A percentile compares a stretch with the other conserved stretches of the same genome.
Evolutionary conservation across 2,113 vertebrate species (phyloP).

Genomic region (Nerophis lumbriciformis): DNA sequence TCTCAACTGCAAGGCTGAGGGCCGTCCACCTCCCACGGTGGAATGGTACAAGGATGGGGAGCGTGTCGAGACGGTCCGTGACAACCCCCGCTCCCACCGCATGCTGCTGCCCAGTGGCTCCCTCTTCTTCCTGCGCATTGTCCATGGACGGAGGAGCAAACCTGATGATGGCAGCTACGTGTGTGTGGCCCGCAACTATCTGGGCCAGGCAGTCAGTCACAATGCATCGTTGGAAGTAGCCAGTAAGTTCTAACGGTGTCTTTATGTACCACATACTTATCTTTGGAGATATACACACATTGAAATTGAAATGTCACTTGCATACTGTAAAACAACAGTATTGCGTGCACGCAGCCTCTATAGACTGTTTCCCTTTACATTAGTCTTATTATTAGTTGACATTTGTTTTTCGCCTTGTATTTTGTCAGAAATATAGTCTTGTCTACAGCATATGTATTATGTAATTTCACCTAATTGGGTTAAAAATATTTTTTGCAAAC

Average conservation of each 20-base stretch:
- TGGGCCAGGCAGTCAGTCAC: constrained; percentile 91
- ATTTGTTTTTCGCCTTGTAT: too few relatives aligned
- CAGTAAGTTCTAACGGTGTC: constrained; percentile 75
- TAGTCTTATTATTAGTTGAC: too few relatives aligned
- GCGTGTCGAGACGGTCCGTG: constrained; percentile 66
- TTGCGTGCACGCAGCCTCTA: too few relatives aligned
- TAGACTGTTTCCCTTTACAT: too few relatives aligned
- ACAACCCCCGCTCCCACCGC: constrained; percentile 70
- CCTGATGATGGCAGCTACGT: constrained; percentile 90
- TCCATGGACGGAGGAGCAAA: constrained; percentile 87
- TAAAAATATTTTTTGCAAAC: too few relatives aligned
- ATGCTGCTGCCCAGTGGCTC: constrained; percentile 80
- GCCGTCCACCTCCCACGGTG: constrained; percentile 63
- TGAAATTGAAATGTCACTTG: not conserved
- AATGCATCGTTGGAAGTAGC: constrained; percentile 96
- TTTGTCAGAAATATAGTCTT: too few relatives aligned
- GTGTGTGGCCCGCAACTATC: constrained; percentile 92
- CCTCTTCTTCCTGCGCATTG: constrained; percentile 89
- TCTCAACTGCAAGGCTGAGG: constrained; percentile 71
- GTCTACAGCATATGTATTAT: too few relatives aligned
- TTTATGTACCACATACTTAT: not conserved
- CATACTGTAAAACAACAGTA: too few relatives aligned
- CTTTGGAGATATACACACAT: not conserved
- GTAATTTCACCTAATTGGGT: too few relatives aligned
- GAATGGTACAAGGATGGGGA: constrained; percentile 73